Evolutionary conservation across 2,888 invertebrate species (phyloP).

Genomic region (Aelia acuminata): DNA sequence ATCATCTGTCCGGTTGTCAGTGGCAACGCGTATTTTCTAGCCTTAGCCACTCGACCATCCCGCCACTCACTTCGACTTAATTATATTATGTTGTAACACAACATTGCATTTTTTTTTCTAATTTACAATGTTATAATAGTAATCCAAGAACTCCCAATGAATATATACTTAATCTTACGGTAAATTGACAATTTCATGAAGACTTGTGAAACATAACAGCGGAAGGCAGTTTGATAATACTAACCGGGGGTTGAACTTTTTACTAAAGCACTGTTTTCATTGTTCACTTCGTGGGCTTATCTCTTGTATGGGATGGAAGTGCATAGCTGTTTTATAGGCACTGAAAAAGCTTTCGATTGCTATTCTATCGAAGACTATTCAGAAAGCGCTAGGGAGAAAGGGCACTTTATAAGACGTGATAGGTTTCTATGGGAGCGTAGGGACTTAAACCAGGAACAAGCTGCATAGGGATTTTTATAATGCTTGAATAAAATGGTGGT

Average conservation of each 20-base stretch:
- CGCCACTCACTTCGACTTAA: too few species aligned
- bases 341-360: conserved; percentile 16
- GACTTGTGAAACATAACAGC: neutral
- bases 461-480: neutral
- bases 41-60: too few species aligned
- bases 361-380: conserved; percentile 9
- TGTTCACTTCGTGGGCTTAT: neutral
- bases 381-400: neutral
- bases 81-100: too few species aligned
- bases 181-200: too few species aligned
- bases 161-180: too few species aligned
- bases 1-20: too few species aligned
- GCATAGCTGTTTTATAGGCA: neutral
- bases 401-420: conserved; percentile 13
- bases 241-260: neutral
- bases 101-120: too few species aligned
- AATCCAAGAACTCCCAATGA: too few species aligned
- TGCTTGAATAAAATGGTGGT: too few species aligned
- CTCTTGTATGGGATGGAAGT: neutral
- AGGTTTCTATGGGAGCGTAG: neutral
- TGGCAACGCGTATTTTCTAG: too few species aligned
- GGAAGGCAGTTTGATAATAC: neutral
- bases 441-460: neutral
- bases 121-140: too few species aligned
- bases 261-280: neutral